phyloP scores from a whole-genome alignment of 1,140 invertebrate species.

The Neodiprion fabricii region DNA sequence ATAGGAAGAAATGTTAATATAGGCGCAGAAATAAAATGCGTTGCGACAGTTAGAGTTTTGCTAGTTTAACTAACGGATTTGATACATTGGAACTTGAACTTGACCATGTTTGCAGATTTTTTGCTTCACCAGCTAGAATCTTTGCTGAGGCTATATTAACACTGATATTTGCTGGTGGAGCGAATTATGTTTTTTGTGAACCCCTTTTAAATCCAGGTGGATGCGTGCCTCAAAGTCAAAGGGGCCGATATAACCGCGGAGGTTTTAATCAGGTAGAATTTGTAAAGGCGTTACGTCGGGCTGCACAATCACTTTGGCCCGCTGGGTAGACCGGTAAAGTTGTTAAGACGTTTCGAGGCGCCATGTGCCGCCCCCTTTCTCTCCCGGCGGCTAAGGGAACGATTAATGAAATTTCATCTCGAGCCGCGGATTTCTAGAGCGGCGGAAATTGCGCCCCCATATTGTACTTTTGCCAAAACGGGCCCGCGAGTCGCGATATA shows the following conservation, averaged over 20 bases:
- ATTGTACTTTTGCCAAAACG: background rate
- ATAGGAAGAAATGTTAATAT: too few species aligned
- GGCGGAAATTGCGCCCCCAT: background rate
- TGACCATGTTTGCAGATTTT: background rate
- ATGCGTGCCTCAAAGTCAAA: too few species aligned
- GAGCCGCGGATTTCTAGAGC: background rate
- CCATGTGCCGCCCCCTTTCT: background rate
- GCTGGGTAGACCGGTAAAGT: background rate
- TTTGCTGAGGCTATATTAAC: too few species aligned
- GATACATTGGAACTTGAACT: too few species aligned
- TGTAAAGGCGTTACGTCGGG: background rate
- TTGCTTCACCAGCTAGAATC: background rate
- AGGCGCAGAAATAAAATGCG: too few species aligned
- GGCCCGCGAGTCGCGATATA: background rate
- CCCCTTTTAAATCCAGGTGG: too few species aligned
- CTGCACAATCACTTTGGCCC: background rate
- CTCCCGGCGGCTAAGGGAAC: background rate
- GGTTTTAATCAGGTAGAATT: background rate
- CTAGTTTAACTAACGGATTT: too few species aligned
- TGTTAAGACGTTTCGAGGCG: constrained; percentile 3
- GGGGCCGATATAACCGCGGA: background rate
- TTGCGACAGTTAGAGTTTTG: too few species aligned
- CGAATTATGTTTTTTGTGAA: too few species aligned
- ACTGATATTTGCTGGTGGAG: too few species aligned
- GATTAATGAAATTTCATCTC: constrained; percentile 7